phyloP scores from a whole-genome alignment of 2,113 vertebrate species.

The Maccullochella peelii region DNA sequence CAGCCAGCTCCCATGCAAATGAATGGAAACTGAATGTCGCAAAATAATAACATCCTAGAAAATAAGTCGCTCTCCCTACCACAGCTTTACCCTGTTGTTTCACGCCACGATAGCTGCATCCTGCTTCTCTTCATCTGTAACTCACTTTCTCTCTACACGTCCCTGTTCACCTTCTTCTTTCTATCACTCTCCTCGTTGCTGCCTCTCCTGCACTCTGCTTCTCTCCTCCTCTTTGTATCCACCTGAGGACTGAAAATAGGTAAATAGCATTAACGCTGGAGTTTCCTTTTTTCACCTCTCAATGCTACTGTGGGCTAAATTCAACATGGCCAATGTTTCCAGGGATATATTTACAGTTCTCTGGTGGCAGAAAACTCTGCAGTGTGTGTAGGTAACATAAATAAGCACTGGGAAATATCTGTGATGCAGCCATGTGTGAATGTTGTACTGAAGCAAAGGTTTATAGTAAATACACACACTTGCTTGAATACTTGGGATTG shows the following conservation, averaged over 20 bases:
- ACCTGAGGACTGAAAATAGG: constrained; percentile 10
- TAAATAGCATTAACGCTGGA: constrained; percentile 5
- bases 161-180: constrained; percentile 6
- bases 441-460: not conserved
- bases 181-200: not conserved
- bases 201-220: not conserved
- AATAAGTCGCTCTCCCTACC: not conserved
- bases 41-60: constrained; percentile 12
- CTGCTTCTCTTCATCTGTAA: not conserved
- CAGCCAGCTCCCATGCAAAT: constrained; percentile 17
- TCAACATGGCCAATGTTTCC: not conserved
- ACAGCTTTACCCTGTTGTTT: not conserved
- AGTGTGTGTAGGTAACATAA: not conserved
- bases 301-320: not conserved
- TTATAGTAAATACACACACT: constrained; percentile 13
- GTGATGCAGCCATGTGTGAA: constrained; percentile 20
- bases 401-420: constrained; percentile 10
- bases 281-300: not conserved
- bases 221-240: constrained; percentile 2
- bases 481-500: not conserved
- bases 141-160: not conserved
- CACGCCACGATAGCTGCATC: not conserved
- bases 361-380: not conserved
- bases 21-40: not conserved
- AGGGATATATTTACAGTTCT: not conserved